These are phyloP conservation scores for Porites australiensis DNA, from an alignment of 64 coral and sea anemone species.

Conservation along the genomic window DNA sequence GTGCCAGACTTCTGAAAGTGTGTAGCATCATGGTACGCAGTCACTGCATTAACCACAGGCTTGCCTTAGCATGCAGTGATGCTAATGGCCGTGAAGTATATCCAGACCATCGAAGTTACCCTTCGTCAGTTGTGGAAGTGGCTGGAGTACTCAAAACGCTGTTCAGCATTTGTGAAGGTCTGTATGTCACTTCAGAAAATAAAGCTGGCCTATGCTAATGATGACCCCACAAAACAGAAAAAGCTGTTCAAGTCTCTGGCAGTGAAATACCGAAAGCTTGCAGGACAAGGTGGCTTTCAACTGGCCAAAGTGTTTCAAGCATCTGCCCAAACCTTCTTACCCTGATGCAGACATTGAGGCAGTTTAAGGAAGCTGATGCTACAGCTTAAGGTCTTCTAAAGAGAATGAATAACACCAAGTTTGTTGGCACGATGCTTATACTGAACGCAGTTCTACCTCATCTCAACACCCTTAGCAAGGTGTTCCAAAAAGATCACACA, in stretches of 20 bases:
- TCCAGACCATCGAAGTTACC: slow-evolving; percentile 17
- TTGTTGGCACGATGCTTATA: slow-evolving; percentile 49
- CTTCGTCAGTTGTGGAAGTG: slow-evolving; percentile 28
- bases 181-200: background rate
- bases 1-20: background rate
- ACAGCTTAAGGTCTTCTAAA: slow-evolving; percentile 48
- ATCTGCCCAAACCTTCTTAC: slow-evolving; percentile 46
- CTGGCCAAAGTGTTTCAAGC: slow-evolving; percentile 24
- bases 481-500: slow-evolving; percentile 48
- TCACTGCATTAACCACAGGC: slow-evolving; percentile 34
- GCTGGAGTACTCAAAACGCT: slow-evolving; percentile 10
- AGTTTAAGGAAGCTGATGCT: slow-evolving; percentile 53
- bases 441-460: slow-evolving; percentile 42
- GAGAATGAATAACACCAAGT: slow-evolving; percentile 51
- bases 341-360: slow-evolving; percentile 46
- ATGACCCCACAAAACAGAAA: slow-evolving; percentile 5
- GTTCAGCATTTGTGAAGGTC: slow-evolving; percentile 14
- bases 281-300: slow-evolving; percentile 48
- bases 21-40: background rate
- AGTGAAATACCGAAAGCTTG: slow-evolving; percentile 33
- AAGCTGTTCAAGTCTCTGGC: background rate
- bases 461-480: slow-evolving; percentile 54
- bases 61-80: slow-evolving; percentile 44
- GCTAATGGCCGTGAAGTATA: slow-evolving; percentile 8
- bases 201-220: background rate